Conservation (phyloP, 2,888 invertebrate genomes). For the Drosophila mimica region DNA sequence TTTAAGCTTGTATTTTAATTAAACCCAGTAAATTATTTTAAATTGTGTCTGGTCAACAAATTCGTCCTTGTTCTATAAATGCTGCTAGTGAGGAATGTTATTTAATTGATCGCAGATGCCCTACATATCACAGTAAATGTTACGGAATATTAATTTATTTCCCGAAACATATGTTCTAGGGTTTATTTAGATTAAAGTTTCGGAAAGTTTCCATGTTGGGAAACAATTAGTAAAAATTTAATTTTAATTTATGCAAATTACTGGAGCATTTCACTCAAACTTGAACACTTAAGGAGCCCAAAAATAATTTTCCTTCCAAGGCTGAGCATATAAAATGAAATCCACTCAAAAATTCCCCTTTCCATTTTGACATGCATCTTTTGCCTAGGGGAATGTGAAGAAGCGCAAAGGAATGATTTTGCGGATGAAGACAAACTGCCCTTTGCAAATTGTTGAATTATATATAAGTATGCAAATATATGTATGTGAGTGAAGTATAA, state of each 20-base stretch:
- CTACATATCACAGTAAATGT: not conserved
- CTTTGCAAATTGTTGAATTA: constrained; percentile 53
- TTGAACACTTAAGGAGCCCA: constrained; percentile 13
- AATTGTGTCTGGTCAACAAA: not conserved
- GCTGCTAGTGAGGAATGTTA: not conserved
- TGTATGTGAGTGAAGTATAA: constrained; percentile 31
- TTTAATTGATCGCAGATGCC: not conserved
- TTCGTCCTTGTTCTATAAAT: not conserved
- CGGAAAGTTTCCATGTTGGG: not conserved
- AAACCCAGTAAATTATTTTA: not conserved
- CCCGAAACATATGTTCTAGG: not conserved
- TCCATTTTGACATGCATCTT: constrained; percentile 40
- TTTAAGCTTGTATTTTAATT: not conserved
- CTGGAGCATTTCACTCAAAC: constrained; percentile 28
- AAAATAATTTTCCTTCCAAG: constrained; percentile 11
- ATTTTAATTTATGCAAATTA: constrained; percentile 43
- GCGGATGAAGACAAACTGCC: constrained; percentile 29
- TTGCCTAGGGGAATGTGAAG: constrained; percentile 29
- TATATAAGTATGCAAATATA: constrained; percentile 27
- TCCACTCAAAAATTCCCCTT: constrained; percentile 25
- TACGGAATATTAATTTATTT: not conserved
- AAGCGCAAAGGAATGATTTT: constrained; percentile 33
- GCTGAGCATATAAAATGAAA: constrained; percentile 24
- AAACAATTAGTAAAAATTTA: constrained; percentile 31
- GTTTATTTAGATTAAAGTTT: not conserved